Percentiles rank a stretch among this genome's conserved stretches.
phyloP scores from a whole-genome alignment of 1,140 invertebrate species.

The Carposina sasakii region DNA sequence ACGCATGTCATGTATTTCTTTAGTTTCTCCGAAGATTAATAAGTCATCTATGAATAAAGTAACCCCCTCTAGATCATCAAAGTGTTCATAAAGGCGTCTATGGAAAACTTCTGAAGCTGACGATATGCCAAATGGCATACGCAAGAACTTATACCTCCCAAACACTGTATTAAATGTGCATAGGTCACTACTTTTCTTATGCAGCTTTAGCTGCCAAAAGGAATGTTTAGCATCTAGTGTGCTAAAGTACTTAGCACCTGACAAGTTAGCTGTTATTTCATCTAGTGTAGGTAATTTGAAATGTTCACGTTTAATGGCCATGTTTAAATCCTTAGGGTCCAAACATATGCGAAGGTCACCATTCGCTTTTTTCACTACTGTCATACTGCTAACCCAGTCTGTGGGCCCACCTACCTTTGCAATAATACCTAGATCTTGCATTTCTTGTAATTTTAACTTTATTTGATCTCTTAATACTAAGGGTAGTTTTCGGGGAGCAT shows the following conservation, averaged over 20 bases:
- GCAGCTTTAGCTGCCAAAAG: constrained; percentile 2
- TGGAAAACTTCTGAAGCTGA: constrained; percentile 6
- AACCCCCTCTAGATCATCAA: constrained; percentile 9
- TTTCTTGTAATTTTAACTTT: constrained; percentile 8
- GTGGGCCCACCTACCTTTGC: constrained; percentile 33
- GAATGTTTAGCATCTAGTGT: constrained; percentile 9
- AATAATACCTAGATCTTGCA: constrained; percentile 5
- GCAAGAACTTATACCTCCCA: constrained; percentile 8
- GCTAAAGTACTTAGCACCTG: constrained; percentile 1
- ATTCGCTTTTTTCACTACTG: constrained; percentile 60
- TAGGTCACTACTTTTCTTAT: background rate
- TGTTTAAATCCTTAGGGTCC: constrained; percentile 42
- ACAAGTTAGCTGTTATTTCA: constrained; percentile 2
- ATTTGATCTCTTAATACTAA: constrained; percentile 3
- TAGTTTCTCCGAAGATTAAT: background rate
- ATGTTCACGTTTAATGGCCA: background rate
- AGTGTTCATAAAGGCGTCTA: background rate
- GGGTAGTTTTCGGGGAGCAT: constrained; percentile 10
- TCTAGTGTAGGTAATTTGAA: background rate
- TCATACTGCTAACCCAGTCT: constrained; percentile 63
- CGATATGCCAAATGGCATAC: background rate
- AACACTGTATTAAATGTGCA: constrained; percentile 8
- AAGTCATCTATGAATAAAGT: constrained; percentile 8
- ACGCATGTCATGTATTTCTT: constrained; percentile 7
- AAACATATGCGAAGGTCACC: constrained; percentile 61